Evolutionary conservation across 2,888 invertebrate species (phyloP), one percentile per base, ranked within the genome.

Genomic region (Eupithecia inturbata): DNA sequence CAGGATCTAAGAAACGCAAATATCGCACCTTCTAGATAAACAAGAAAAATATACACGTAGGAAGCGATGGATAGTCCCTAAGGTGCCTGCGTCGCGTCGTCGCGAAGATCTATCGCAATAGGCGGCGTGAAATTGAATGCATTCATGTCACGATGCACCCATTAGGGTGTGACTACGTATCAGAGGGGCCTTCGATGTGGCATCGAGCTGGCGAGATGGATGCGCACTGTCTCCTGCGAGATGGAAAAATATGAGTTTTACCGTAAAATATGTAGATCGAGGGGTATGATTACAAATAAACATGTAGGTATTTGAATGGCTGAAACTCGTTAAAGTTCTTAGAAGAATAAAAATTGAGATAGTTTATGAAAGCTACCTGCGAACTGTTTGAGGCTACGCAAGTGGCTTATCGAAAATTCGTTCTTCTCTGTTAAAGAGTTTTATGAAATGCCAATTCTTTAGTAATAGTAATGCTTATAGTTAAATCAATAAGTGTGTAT

Each of bases 91-190:
- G n/a, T 16, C 28, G 26, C 6, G n/a, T 16, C 28, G 1, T 73
- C 28, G 64, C 45, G 31, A 70, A 70, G 75, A 73, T 73, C 68
- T 71, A 76, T 73, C 33, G 73, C 73, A 76, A 71, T 73, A 73
- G 62, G 16, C 12, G 62, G 68, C 76, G 76, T 76, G 76, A 76
- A 76, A 76, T 76, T 76, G 76, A 68, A 70, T 75, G 75, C 68
- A 68, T 73, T 68, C 68, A 72, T 71, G 72, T 68, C 49, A 71
- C 72, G 66, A 41, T 75, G 75, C 75, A 75, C 68, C 70, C 70
- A 73, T 72, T 75, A 73, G 68, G 68, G 49, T 68, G 72, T 66
- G 72, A 73, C 68, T 68, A 71, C 71, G 71, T 73, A 69, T 71
- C 76, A 70, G 57, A 66, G 63, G 67, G 14, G 45, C 19, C 41